Evolutionary conservation across 2,888 invertebrate species (phyloP).

Genomic region (Prenolepis imparis): DNA sequence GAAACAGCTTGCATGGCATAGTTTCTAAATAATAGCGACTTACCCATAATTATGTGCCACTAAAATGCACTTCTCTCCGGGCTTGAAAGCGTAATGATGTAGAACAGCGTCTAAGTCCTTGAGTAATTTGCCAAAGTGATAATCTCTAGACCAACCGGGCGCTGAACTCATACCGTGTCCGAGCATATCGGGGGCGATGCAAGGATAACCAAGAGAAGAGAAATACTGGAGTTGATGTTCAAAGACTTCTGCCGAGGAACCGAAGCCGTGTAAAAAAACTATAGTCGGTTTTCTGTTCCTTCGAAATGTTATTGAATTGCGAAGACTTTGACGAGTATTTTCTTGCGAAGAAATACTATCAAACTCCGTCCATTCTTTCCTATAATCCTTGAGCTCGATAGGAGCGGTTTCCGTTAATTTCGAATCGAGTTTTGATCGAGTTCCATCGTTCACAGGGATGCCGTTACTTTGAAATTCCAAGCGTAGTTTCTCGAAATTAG

Average conservation of each 20-base stretch:
- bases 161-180: slow-evolving; percentile 90
- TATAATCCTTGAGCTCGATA: slow-evolving; percentile 76
- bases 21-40: slow-evolving; percentile 58
- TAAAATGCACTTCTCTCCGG: slow-evolving; percentile 88
- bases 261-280: slow-evolving; percentile 90
- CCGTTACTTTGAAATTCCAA: slow-evolving; percentile 72
- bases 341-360: slow-evolving; percentile 53
- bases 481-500: slow-evolving; percentile 78
- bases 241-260: slow-evolving; percentile 90
- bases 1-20: not conserved
- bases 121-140: slow-evolving; percentile 88
- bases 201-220: slow-evolving; percentile 88
- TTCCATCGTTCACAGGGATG: slow-evolving; percentile 72
- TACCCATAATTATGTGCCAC: slow-evolving; percentile 91
- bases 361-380: slow-evolving; percentile 70
- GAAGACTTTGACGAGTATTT: slow-evolving; percentile 48
- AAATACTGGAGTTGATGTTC: slow-evolving; percentile 88
- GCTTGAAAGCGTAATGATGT: slow-evolving; percentile 88
- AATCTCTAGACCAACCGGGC: slow-evolving; percentile 87
- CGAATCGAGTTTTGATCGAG: slow-evolving; percentile 73
- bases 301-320: slow-evolving; percentile 75
- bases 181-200: slow-evolving; percentile 90
- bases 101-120: slow-evolving; percentile 88
- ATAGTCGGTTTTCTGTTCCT: slow-evolving; percentile 87
- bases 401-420: slow-evolving; percentile 45